phyloP scores from a whole-genome alignment of 2,888 invertebrate species.

The Drosophila robusta region DNA sequence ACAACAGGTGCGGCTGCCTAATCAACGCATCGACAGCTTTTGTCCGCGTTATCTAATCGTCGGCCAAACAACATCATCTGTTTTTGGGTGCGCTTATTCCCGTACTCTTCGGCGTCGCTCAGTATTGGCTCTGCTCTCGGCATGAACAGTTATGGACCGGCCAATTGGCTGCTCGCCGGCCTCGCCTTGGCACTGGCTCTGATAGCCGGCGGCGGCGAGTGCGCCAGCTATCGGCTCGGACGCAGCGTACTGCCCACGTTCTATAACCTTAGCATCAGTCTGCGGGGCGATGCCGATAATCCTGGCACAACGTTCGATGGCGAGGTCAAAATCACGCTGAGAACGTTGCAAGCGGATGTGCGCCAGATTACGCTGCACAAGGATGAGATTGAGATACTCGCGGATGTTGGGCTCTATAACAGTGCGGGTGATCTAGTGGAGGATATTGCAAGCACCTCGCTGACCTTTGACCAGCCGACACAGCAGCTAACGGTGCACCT shows the following conservation, averaged over 20 bases:
- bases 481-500: slow-evolving; percentile 85
- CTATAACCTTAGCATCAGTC: slow-evolving; percentile 86
- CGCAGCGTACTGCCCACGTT: slow-evolving; percentile 85
- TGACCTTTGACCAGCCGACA: slow-evolving; percentile 73
- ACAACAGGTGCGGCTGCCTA: slow-evolving; percentile 35
- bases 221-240: slow-evolving; percentile 71
- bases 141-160: slow-evolving; percentile 46
- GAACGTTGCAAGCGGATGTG: slow-evolving; percentile 84
- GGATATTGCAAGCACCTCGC: slow-evolving; percentile 10
- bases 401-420: slow-evolving; percentile 42
- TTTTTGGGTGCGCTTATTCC: slow-evolving; percentile 23
- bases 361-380: slow-evolving; percentile 86
- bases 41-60: slow-evolving; percentile 57
- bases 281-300: slow-evolving; percentile 48
- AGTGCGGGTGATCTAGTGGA: slow-evolving; percentile 24
- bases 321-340: slow-evolving; percentile 85
- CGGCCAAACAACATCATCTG: slow-evolving; percentile 26
- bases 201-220: slow-evolving; percentile 19
- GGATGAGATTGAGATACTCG: slow-evolving; percentile 59
- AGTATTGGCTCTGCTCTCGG: slow-evolving; percentile 46
- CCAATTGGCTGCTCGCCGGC: slow-evolving; percentile 19
- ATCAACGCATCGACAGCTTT: slow-evolving; percentile 21
- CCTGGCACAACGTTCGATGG: slow-evolving; percentile 74
- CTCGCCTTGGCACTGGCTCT: slow-evolving; percentile 36
- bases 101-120: slow-evolving; percentile 11